Percentiles rank a stretch among this genome's conserved stretches.
Evolutionary conservation across 2,888 invertebrate genomes (phyloP).

Genomic region (Acrocera orbiculus): DNA sequence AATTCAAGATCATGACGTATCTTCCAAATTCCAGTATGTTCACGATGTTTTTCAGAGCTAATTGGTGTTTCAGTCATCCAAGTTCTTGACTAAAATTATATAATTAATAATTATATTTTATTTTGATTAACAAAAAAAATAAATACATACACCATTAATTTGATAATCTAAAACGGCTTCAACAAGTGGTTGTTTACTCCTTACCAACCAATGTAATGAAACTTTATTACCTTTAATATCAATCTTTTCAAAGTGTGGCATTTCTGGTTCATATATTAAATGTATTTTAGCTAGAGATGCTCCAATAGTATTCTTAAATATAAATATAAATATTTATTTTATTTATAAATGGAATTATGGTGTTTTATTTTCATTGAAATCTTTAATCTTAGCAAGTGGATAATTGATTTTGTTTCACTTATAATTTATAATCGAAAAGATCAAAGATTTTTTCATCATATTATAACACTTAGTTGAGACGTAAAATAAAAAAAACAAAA

Average conservation of each 20-base stretch:
- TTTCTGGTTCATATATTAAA: slow-evolving; percentile 23
- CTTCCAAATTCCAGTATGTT: slow-evolving; percentile 24
- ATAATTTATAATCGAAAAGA: too few relatives aligned
- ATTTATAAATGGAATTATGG: too few relatives aligned
- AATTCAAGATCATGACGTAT: slow-evolving; percentile 24
- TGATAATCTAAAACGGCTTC: slow-evolving; percentile 27
- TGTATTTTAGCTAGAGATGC: slow-evolving; percentile 19
- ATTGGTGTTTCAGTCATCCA: slow-evolving; percentile 24
- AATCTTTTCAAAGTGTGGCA: slow-evolving; percentile 22
- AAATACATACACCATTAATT: slow-evolving; percentile 20
- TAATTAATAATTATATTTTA: not conserved
- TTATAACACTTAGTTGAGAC: too few relatives aligned
- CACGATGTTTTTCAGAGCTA: slow-evolving; percentile 21
- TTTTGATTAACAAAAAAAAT: not conserved
- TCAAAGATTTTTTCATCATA: too few relatives aligned
- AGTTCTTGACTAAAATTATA: slow-evolving; percentile 16
- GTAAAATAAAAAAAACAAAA: too few relatives aligned
- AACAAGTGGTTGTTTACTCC: slow-evolving; percentile 23
- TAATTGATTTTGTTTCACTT: too few relatives aligned
- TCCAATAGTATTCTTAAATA: slow-evolving; percentile 20
- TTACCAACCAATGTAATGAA: slow-evolving; percentile 24
- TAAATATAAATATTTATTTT: too few relatives aligned
- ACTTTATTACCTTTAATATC: slow-evolving; percentile 19
- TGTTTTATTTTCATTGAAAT: too few relatives aligned
- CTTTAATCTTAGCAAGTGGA: too few relatives aligned